Percentiles rank a stretch among this genome's conserved stretches.
Conservation (phyloP, 2,113 vertebrate species). For the Colistium nudipinnis region DNA sequence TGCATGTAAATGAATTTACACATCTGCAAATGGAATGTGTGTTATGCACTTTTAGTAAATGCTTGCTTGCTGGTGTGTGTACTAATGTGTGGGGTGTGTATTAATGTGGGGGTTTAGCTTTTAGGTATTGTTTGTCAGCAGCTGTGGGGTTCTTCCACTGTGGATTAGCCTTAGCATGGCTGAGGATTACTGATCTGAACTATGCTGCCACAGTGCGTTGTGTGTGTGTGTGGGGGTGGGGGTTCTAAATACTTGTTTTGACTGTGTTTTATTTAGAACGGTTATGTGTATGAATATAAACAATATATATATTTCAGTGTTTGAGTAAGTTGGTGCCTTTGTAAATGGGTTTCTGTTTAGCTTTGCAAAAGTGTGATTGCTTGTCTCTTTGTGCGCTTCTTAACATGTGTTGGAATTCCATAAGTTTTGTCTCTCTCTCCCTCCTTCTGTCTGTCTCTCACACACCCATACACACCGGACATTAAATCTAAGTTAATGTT, state of each 20-base stretch:
- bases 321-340: not conserved
- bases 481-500: no score
- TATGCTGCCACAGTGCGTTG: slow-evolving; percentile 28
- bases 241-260: no score
- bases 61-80: not conserved
- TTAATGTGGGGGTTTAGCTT: slow-evolving; percentile 33
- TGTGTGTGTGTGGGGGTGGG: slow-evolving; percentile 6
- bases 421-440: not conserved
- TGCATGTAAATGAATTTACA: not conserved
- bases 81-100: no score
- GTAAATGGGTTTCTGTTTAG: not conserved
- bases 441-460: no score
- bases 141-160: slow-evolving; percentile 38
- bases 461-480: slow-evolving; percentile 8
- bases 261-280: no score
- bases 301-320: not conserved
- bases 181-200: slow-evolving; percentile 77
- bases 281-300: no score
- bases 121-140: slow-evolving; percentile 52
- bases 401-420: no score
- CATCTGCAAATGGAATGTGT: not conserved
- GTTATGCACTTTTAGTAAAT: not conserved
- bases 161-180: slow-evolving; percentile 67
- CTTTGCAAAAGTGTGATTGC: no score
- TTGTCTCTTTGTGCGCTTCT: no score